phyloP scores from a whole-genome alignment of 2,888 invertebrate genomes.

The Epistrophe eligans region DNA sequence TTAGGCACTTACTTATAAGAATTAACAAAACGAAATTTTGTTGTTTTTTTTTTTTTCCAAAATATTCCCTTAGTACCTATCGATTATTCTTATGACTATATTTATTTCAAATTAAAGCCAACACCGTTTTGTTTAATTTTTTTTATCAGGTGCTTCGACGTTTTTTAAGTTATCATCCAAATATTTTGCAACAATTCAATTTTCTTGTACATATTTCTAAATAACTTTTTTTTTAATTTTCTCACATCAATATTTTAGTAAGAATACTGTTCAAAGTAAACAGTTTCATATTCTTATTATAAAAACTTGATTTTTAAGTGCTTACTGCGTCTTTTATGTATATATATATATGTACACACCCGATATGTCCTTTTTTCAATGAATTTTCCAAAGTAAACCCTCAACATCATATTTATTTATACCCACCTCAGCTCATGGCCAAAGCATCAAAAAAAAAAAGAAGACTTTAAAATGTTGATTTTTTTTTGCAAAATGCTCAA shows the following conservation, averaged over 20 bases:
- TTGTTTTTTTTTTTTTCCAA: too few species aligned
- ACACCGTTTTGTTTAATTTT: too few species aligned
- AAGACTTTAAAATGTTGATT: not conserved
- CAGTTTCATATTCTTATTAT: not conserved
- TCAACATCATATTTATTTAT: not conserved
- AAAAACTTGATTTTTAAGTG: not conserved
- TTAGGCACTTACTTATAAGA: too few species aligned
- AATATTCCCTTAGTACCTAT: too few species aligned
- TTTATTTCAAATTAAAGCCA: too few species aligned
- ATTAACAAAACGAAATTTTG: too few species aligned
- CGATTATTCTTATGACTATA: too few species aligned
- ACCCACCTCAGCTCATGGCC: not conserved
- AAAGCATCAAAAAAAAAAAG: not conserved
- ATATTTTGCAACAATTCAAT: too few species aligned
- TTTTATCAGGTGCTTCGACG: too few species aligned
- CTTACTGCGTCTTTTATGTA: not conserved
- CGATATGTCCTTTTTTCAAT: not conserved
- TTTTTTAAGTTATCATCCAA: too few species aligned
- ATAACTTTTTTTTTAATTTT: not conserved
- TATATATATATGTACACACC: not conserved
- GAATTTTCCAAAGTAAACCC: not conserved
- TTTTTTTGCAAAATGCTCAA: constrained; percentile 17
- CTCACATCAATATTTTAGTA: not conserved
- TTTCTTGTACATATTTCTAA: too few species aligned
- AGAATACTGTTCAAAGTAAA: not conserved